phyloP scores from a whole-genome alignment of 37 sponge, comb jelly and placozoan genomes.

The Beroe ovata region DNA sequence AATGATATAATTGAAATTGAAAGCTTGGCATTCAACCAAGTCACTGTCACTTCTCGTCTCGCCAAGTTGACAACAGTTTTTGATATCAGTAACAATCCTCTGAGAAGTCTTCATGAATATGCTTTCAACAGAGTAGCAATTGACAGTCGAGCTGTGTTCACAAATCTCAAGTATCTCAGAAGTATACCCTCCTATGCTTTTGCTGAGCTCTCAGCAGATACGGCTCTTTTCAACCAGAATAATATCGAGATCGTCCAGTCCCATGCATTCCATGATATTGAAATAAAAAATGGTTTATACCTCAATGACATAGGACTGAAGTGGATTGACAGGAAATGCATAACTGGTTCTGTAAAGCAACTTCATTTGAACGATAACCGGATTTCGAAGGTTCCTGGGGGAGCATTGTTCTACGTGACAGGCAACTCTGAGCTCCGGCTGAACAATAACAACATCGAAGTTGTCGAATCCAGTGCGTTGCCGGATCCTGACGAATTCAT shows the following conservation, averaged over 20 bases:
- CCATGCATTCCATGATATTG: conserved; percentile 20
- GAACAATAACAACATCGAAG: conserved; percentile 14
- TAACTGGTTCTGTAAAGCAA: not conserved
- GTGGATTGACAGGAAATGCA: conserved; percentile 6
- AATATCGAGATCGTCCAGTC: not conserved
- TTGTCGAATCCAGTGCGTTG: conserved; percentile 27
- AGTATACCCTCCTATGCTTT: conserved; percentile 16
- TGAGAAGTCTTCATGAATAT: not conserved
- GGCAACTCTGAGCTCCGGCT: not conserved
- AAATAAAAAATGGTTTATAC: not conserved
- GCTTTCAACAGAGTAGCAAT: not conserved
- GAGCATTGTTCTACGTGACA: conserved; percentile 26
- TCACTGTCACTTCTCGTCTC: not conserved
- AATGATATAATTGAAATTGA: conserved; percentile 46
- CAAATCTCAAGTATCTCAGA: conserved; percentile 1
- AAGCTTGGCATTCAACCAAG: conserved; percentile 1
- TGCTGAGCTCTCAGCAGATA: not conserved
- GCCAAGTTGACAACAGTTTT: not conserved
- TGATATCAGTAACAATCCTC: conserved; percentile 50
- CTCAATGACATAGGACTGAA: not conserved
- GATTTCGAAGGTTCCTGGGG: not conserved
- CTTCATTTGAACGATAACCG: not conserved
- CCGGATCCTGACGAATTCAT: not conserved
- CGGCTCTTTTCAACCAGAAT: not conserved
- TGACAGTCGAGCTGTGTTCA: not conserved